A percentile compares a stretch with the other conserved stretches of the same genome.
Evolutionary conservation across 2,113 vertebrate genomes (phyloP).

Genomic region (Amphilophus citrinellus): DNA sequence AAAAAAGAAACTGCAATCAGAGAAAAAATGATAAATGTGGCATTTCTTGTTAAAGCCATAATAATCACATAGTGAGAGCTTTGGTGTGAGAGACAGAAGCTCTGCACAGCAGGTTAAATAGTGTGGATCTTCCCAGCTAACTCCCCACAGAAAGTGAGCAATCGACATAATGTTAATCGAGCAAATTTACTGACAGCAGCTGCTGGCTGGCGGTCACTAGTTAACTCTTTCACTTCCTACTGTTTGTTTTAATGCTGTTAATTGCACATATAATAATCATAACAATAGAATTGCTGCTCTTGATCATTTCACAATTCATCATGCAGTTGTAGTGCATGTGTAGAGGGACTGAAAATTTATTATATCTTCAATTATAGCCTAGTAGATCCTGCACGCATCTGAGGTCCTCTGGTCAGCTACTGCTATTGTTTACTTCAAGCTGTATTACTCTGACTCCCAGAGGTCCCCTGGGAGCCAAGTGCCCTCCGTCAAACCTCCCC

Average conservation of each 20-base stretch:
- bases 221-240: background rate
- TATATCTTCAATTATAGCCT: conserved; percentile 55
- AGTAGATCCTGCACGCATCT: conserved; percentile 47
- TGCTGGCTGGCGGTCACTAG: background rate
- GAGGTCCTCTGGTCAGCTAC: conserved; percentile 72
- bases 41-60: background rate
- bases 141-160: background rate
- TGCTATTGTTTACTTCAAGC: conserved; percentile 79
- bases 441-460: conserved; percentile 78
- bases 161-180: background rate
- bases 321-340: background rate
- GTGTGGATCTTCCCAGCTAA: background rate
- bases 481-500: conserved; percentile 56
- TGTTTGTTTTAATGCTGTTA: conserved; percentile 6
- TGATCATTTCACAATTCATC: background rate
- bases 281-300: background rate
- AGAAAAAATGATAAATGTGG: background rate
- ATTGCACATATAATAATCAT: background rate
- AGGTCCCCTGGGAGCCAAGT: conserved; percentile 73
- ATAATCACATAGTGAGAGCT: background rate
- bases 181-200: background rate
- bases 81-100: background rate
- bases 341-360: conserved; percentile 36
- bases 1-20: background rate
- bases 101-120: background rate